These are phyloP conservation scores for Vidua macroura DNA, from an alignment of 2,113 vertebrate species.

Conservation along the genomic window DNA sequence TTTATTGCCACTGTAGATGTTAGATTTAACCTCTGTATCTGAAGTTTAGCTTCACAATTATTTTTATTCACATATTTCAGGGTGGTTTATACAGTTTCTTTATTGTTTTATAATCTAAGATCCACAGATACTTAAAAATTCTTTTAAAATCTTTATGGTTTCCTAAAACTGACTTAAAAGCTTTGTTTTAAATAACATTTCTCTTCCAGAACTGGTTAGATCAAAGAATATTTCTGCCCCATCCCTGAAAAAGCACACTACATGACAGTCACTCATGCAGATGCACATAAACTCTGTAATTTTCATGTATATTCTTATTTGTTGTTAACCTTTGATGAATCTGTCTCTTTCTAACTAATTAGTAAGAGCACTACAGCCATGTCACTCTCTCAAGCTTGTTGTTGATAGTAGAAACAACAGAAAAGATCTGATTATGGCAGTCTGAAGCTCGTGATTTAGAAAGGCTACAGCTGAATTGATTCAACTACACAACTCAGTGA, in stretches of 20 bases:
- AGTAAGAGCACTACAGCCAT: not conserved
- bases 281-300: not conserved
- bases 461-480: not conserved
- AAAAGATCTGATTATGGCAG: not conserved
- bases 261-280: not conserved
- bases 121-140: not conserved
- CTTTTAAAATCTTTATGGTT: not conserved
- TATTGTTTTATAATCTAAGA: not conserved
- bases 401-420: not conserved
- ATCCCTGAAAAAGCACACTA: not conserved
- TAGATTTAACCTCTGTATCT: not conserved
- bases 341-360: not conserved
- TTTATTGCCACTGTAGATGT: not conserved
- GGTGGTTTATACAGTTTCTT: not conserved
- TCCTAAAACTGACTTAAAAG: not conserved
- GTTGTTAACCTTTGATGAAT: not conserved
- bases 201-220: not conserved
- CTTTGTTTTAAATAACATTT: not conserved
- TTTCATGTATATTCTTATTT: not conserved
- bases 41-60: not conserved
- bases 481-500: not conserved
- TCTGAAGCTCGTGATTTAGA: not conserved
- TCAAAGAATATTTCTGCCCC: not conserved
- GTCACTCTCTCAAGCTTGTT: not conserved
- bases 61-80: not conserved